These are phyloP conservation scores for Heliconius charithonia DNA, from an alignment of 2,888 invertebrate species.

Conservation along the genomic window DNA sequence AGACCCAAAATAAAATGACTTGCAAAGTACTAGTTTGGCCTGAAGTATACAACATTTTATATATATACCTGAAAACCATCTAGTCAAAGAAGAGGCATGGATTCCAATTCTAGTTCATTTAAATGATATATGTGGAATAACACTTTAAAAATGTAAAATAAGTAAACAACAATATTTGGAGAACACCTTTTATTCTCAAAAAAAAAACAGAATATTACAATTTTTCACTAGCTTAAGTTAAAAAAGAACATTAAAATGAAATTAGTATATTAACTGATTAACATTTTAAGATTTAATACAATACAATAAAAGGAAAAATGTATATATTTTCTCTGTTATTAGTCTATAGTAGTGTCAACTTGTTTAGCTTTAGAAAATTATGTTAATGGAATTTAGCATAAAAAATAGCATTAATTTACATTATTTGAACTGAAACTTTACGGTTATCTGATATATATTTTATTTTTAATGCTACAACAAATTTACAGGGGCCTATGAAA, in stretches of 20 bases:
- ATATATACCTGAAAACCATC: no score
- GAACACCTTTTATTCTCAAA: conserved; percentile 80
- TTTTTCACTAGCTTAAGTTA: conserved; percentile 80
- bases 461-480: conserved; percentile 78
- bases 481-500: conserved; percentile 87
- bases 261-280: conserved; percentile 64
- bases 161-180: conserved; percentile 70
- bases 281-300: conserved; percentile 55
- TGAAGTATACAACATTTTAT: neutral
- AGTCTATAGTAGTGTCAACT: conserved; percentile 40
- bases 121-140: neutral
- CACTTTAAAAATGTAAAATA: conserved; percentile 28
- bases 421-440: conserved; percentile 74
- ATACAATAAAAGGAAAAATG: conserved; percentile 39
- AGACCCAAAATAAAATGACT: conserved; percentile 72
- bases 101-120: neutral
- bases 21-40: conserved; percentile 63
- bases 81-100: no score
- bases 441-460: conserved; percentile 77
- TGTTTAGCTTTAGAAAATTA: conserved; percentile 39
- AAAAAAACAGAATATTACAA: conserved; percentile 82
- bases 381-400: conserved; percentile 60
- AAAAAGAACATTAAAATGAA: conserved; percentile 68
- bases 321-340: conserved; percentile 45
- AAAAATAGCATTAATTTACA: conserved; percentile 76